These are phyloP conservation scores for Drosophila testacea DNA, from an alignment of 2,888 invertebrate genomes.

Conservation along the genomic window DNA sequence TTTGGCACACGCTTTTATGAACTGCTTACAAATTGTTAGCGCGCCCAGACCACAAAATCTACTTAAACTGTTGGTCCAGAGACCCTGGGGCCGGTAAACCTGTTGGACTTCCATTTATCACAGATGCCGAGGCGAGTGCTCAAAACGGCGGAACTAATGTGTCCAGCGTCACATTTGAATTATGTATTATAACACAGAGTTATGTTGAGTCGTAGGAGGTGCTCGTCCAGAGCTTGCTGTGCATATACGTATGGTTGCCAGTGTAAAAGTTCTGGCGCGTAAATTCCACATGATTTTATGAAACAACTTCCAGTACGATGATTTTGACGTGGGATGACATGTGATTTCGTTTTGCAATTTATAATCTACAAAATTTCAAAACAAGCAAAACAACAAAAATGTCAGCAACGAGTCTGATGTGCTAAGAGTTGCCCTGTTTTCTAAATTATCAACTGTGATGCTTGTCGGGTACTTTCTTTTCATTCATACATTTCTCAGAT, in stretches of 20 bases:
- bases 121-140: conserved; percentile 46
- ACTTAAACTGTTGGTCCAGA: conserved; percentile 32
- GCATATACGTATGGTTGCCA: conserved; percentile 8
- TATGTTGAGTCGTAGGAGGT: conserved; percentile 24
- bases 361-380: conserved; percentile 42
- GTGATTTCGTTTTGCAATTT: conserved; percentile 59
- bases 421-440: neutral
- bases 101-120: conserved; percentile 68
- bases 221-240: neutral
- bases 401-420: accelerated
- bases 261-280: conserved; percentile 49
- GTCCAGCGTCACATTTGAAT: conserved; percentile 69
- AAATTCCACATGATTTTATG: conserved; percentile 60
- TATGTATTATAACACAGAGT: conserved; percentile 65
- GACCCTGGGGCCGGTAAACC: conserved; percentile 48
- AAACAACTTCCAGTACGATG: conserved; percentile 14
- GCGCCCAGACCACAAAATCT: conserved; percentile 34
- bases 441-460: too few species aligned
- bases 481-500: too few species aligned
- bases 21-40: conserved; percentile 51
- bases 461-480: too few species aligned
- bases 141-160: conserved; percentile 75
- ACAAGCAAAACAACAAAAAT: neutral
- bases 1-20: conserved; percentile 51
- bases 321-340: conserved; percentile 35